Evolutionary conservation across 2,888 invertebrate species (phyloP), one percentile per base, ranked within the genome.

Genomic region (Blastobasis lacticolella): DNA sequence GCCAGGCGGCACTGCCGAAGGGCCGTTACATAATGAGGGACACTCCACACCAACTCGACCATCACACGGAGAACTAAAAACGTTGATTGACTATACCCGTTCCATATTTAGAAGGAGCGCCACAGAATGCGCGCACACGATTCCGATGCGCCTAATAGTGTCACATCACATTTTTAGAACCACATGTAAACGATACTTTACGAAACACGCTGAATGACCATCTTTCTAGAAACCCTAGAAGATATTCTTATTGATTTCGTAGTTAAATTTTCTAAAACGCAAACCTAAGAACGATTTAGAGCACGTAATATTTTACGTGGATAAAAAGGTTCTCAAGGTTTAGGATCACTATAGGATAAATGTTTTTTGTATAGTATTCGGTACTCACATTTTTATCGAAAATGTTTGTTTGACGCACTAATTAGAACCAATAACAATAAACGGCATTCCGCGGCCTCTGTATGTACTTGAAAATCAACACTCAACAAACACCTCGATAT

Each of bases 51-150:
- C 23, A 23, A 23, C 23, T 23, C 23, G 23, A 23, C 23, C 63
- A 67, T 66, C 62, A 70, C 67, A 63, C 66, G 60, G 69, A 70
- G 66, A 71, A 75, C 71, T 66, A 72, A 67, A 66, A 66, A 65
- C 66, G 66, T 72, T 67, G 64, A 75, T 73, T 71, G 72, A 49
- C 50, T 23, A 69, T 75, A 81, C 79, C 74, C 73, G 77, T 80
- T 86, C 87, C 87, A 85, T 85, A 81, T 79, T 81, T 88, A 88
- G 87, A 79, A 80, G 77, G 79, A 82, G 79, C 84, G 81, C 78
- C 74, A 73, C 73, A 70, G 69, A 81, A 73, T 77, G 71, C 79
- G 79, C 75, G 75, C 64, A 73, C 71, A 68, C 67, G 72, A 71
- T 70, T 73, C 73, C 78, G 78, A 78, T 74, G 77, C 78, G 74